Base-by-base conservation (phyloP, 64 coral and sea anemone species). In the Pocillopora verrucosa region DNA sequence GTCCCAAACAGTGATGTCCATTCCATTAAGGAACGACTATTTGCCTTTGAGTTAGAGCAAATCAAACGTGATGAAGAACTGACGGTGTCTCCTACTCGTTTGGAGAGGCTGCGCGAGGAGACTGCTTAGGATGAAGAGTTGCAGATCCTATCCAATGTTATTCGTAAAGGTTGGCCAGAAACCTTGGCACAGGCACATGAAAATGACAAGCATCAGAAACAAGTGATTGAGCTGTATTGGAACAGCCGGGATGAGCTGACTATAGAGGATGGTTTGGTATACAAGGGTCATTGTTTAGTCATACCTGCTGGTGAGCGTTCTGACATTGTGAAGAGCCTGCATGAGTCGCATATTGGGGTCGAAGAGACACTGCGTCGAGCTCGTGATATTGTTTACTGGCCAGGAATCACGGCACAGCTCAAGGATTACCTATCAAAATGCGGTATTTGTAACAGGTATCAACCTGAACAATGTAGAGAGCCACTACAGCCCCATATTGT, bases 201-300 rank as follows among this genome's bases (percentile, higher is more conserved):
- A 78, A 56, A 20, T 79, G 45, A 61, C 78, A 80, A 9, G 78
- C 58, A 26, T 57, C 78, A 26, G 24, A 80, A 34, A 34, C 78
- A 80, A 80, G 72, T 34, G 5, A 84, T 86, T 70, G 56, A 67
- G 36, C 3, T 59, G 17, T 92, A 87, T 30, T 92, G 83, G 91
- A 92, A 77, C 64, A 56, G 74, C 61, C 16, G 83, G 20, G 82
- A 92, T 70, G 82, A 79, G 56, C 25, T 92, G 12, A 87, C n/a
- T 24, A 70, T 11, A 25, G 37, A 24, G 19, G 82, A 70, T 61
- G 91, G 65, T 59, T 65, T 88, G 73, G 75, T 92, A 5, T n/a
- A n/a, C n/a, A n/a, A n/a, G n/a, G n/a, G n/a, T n/a, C n/a, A n/a
- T n/a, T n/a, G n/a, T n/a, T n/a, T n/a, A n/a, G n/a, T n/a, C n/a